Evolutionary conservation across 2,113 vertebrate genomes (phyloP).

Genomic region (Thryonomys swinderianus): DNA sequence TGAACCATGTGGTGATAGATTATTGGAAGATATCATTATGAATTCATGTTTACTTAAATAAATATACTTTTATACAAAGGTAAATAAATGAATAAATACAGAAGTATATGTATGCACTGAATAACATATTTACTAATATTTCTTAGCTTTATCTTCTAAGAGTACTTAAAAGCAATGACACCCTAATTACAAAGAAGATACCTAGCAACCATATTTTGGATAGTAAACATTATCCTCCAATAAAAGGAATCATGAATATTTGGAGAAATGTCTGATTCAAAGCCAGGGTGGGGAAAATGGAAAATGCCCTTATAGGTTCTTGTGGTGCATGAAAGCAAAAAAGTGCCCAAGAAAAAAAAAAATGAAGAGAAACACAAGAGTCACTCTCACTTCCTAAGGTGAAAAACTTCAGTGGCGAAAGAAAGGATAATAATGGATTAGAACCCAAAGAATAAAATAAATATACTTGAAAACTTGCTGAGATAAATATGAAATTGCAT

Average conservation of each 20-base stretch:
- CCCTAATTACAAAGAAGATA: neutral
- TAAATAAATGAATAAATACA: neutral
- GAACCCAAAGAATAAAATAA: slow-evolving; percentile 30
- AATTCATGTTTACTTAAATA: neutral
- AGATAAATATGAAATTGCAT: neutral
- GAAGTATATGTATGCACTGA: neutral
- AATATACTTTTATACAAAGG: neutral
- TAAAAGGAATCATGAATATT: neutral
- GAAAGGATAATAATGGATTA: slow-evolving; percentile 26
- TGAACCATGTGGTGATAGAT: neutral
- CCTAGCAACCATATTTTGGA: neutral
- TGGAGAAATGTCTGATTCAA: neutral
- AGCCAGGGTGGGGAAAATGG: neutral
- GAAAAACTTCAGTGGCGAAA: neutral
- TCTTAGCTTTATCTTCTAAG: neutral
- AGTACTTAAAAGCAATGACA: neutral
- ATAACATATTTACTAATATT: slow-evolving; percentile 30
- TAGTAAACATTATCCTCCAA: slow-evolving; percentile 4
- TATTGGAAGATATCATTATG: neutral
- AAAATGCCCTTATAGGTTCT: neutral
- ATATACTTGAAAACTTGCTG: neutral
- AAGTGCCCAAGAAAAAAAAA: neutral
- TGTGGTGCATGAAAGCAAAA: neutral
- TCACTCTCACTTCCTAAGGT: neutral
- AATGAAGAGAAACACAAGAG: neutral